phyloP scores from a whole-genome alignment of 2,113 vertebrate species.

The Jacana jacana region DNA sequence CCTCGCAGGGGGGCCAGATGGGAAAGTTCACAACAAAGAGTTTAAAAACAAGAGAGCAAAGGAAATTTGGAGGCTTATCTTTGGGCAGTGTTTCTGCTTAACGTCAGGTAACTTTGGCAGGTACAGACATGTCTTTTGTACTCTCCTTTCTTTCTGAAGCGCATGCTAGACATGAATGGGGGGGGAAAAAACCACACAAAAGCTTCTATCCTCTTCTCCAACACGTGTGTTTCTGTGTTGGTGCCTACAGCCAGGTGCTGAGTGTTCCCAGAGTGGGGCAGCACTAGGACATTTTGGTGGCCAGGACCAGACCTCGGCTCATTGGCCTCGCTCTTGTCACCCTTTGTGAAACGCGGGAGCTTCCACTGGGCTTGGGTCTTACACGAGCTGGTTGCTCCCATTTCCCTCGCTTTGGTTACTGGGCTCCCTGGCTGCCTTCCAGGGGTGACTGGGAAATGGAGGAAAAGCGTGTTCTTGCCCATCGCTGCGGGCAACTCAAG shows the following conservation, averaged over 20 bases:
- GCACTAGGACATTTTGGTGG: neutral
- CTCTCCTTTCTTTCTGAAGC: neutral
- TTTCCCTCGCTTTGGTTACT: accelerated
- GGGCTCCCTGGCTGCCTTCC: neutral
- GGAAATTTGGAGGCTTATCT: neutral
- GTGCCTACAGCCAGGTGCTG: neutral
- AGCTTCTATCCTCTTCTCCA: neutral
- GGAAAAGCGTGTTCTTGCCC: neutral
- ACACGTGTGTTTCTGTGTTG: accelerated
- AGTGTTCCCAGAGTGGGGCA: neutral
- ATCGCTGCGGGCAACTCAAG: neutral
- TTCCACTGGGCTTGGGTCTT: neutral
- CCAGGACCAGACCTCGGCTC: neutral
- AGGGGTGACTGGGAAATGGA: neutral
- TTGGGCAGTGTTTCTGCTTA: neutral
- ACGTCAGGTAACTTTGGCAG: neutral
- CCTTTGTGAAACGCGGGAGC: neutral
- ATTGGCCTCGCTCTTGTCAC: neutral
- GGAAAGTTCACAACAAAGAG: neutral
- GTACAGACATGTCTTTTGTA: neutral
- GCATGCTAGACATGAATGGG: neutral
- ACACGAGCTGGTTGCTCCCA: neutral
- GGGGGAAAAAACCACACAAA: neutral
- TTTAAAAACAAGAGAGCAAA: neutral
- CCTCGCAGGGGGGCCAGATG: accelerated